A percentile compares a stretch with the other conserved stretches of the same genome.
phyloP scores from a whole-genome alignment of 2,113 vertebrate genomes.

The Perca schrenkii region DNA sequence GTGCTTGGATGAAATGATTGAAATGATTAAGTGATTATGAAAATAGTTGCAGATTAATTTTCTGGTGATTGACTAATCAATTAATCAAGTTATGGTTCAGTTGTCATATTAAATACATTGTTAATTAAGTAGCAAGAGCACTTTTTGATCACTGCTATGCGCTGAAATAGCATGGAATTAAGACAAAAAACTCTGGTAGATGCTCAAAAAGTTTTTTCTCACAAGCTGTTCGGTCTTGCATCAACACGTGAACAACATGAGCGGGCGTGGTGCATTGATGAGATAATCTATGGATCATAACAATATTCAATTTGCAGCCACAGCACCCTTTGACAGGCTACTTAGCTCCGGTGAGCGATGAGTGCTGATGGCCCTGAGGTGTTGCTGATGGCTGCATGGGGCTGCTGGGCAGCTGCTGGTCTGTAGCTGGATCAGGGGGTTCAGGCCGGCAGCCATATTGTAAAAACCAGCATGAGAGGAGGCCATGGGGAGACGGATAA shows the following conservation, averaged over 20 bases:
- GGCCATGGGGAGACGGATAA: conserved; percentile 33
- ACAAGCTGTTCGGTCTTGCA: conserved; percentile 11
- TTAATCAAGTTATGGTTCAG: background rate
- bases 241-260: conserved; percentile 54
- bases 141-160: no score
- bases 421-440: conserved; percentile 56
- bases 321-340: conserved; percentile 72
- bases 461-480: conserved; percentile 72
- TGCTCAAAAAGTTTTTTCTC: background rate
- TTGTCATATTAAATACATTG: background rate
- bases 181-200: background rate
- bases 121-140: background rate
- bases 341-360: conserved; percentile 74
- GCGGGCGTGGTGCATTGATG: conserved; percentile 38
- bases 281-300: conserved; percentile 69
- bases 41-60: background rate
- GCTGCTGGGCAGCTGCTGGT: conserved; percentile 74
- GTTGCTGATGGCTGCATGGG: conserved; percentile 62
- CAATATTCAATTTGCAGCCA: conserved; percentile 80
- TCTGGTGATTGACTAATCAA: background rate
- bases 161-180: background rate
- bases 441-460: conserved; percentile 72
- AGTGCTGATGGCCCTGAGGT: conserved; percentile 71
- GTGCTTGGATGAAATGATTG: background rate
- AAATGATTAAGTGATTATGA: background rate